Conservation (phyloP, 2,113 vertebrate species). For the Kobus ellipsiprymnus region DNA sequence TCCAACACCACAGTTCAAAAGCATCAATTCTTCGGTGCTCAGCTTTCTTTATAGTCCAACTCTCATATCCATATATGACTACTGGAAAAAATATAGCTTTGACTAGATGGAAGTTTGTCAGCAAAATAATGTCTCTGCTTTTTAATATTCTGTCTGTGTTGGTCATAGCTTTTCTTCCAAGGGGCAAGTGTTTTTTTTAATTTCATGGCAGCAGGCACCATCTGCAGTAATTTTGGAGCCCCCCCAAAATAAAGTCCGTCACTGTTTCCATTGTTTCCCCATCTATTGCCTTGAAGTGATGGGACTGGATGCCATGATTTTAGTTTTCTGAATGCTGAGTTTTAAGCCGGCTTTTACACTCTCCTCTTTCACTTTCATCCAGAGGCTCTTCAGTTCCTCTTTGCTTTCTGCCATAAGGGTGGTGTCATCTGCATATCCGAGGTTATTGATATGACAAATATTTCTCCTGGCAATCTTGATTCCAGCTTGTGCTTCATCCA, state of each 20-base stretch:
- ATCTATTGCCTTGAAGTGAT: neutral
- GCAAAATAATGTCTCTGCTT: neutral
- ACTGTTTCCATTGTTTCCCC: neutral
- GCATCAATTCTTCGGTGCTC: neutral
- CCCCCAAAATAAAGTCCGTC: accelerated
- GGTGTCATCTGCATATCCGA: neutral
- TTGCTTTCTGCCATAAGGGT: neutral
- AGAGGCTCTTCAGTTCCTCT: neutral
- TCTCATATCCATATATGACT: neutral
- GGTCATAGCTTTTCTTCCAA: neutral
- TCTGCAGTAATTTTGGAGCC: neutral
- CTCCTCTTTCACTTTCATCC: neutral
- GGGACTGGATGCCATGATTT: neutral
- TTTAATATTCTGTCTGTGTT: neutral
- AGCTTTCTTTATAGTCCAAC: neutral
- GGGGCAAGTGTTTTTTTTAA: neutral
- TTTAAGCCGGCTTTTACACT: neutral
- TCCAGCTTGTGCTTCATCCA: neutral
- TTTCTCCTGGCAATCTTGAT: neutral
- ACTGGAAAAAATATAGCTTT: neutral
- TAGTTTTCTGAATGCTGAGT: neutral
- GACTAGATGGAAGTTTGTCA: neutral
- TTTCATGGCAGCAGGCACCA: neutral
- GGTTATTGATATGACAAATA: neutral
- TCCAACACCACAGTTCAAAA: neutral